Percentiles rank a stretch among this genome's conserved stretches.
These are phyloP conservation scores for Onychomys torridus DNA, from an alignment of 2,797 vertebrate genomes.

Conservation along the genomic window DNA sequence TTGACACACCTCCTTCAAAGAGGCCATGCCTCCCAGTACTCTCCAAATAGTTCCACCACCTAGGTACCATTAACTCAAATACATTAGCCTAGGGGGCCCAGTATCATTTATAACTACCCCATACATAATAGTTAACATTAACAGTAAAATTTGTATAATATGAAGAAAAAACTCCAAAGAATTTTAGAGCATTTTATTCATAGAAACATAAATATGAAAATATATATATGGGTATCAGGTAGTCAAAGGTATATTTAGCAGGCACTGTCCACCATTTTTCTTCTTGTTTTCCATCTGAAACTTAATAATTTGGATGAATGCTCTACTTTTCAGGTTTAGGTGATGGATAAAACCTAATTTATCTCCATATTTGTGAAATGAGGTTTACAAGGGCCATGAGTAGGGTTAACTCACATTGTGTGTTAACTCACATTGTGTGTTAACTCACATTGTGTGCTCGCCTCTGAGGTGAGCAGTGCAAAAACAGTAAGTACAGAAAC, in stretches of 20 bases:
- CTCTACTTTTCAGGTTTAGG: not conserved
- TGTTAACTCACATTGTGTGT: not conserved
- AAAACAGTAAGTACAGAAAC: not conserved
- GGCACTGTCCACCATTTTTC: not conserved
- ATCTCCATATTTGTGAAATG: not conserved
- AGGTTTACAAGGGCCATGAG: not conserved
- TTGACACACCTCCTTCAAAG: not conserved
- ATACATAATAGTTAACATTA: not conserved
- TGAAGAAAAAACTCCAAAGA: not conserved
- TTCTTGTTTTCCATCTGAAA: not conserved
- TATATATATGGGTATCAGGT: not conserved
- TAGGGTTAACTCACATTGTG: not conserved
- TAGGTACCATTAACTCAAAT: not conserved
- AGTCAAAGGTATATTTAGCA: not conserved
- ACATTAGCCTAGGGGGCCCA: no score
- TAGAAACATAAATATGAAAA: not conserved
- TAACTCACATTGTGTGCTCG: not conserved
- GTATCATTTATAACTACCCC: not conserved
- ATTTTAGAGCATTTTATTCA: not conserved
- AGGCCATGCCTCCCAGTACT: not conserved
- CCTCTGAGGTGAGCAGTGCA: not conserved
- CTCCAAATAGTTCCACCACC: not conserved
- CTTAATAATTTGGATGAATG: not conserved
- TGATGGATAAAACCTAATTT: not conserved
- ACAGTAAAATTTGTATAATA: not conserved